Conservation (phyloP, 2,888 invertebrate species). For the Cyclophora punctaria region DNA sequence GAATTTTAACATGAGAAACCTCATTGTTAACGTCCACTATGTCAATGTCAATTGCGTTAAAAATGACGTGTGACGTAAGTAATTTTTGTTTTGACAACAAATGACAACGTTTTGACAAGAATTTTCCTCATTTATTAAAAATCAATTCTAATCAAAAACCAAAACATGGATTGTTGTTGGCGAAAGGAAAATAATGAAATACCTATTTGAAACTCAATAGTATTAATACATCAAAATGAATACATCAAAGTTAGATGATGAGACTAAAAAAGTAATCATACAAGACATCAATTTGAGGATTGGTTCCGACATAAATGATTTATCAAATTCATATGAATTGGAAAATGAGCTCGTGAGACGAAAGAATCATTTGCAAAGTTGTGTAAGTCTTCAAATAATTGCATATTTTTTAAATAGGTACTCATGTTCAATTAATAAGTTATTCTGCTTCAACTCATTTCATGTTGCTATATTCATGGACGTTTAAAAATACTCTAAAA, state of each 20-base stretch:
- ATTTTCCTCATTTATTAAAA: not conserved
- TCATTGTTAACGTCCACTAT: too few relatives aligned
- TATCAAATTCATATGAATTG: conserved; percentile 35
- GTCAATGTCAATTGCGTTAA: too few relatives aligned
- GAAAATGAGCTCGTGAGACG: conserved; percentile 41
- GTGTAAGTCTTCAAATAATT: conserved; percentile 33
- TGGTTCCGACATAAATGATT: conserved; percentile 54
- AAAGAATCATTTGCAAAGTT: conserved; percentile 40
- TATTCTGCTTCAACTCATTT: too few relatives aligned
- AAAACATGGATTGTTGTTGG: not conserved
- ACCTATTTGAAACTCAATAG: too few relatives aligned
- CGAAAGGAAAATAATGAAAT: too few relatives aligned
- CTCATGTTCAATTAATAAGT: too few relatives aligned
- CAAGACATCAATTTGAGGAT: conserved; percentile 54
- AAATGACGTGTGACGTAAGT: too few relatives aligned
- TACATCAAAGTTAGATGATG: conserved; percentile 34
- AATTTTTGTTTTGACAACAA: too few relatives aligned
- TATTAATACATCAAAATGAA: conserved; percentile 1
- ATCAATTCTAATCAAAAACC: not conserved
- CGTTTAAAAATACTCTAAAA: too few relatives aligned
- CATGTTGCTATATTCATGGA: too few relatives aligned
- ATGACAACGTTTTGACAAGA: too few relatives aligned
- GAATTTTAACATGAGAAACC: too few relatives aligned
- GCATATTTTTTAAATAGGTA: not conserved
- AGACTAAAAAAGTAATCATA: conserved; percentile 64